A percentile compares a stretch with the other conserved stretches of the same genome.
phyloP scores from a whole-genome alignment of 64 coral and sea anemone species.

The Astreopora myriophthalma region DNA sequence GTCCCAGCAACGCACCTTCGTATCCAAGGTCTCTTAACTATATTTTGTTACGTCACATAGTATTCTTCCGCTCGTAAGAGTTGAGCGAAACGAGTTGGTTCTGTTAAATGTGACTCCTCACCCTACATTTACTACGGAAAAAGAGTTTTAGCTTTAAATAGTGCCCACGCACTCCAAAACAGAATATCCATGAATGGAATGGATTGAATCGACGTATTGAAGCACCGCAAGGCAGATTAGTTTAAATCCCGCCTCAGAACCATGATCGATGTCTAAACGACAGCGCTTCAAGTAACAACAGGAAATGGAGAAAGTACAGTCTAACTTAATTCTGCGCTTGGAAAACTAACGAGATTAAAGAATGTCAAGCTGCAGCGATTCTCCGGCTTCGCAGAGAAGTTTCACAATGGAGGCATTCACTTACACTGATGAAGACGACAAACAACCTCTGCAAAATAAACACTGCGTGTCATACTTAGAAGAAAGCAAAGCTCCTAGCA shows the following conservation, averaged over 20 bases:
- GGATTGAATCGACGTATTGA: neutral
- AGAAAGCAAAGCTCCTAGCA: constrained; percentile 2
- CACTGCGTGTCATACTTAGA: constrained; percentile 72
- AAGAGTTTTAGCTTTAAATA: too few relatives aligned
- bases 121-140: too few relatives aligned
- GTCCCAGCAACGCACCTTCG: neutral
- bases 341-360: neutral
- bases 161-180: too few relatives aligned
- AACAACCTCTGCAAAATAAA: constrained; percentile 13
- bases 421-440: neutral
- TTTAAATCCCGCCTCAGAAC: neutral
- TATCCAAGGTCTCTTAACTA: neutral
- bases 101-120: too few relatives aligned
- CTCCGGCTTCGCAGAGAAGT: constrained; percentile 15
- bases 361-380: constrained; percentile 4
- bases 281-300: neutral
- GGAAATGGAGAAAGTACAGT: neutral
- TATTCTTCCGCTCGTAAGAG: too few relatives aligned
- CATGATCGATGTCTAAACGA: too few relatives aligned
- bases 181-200: neutral
- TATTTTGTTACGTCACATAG: too few relatives aligned
- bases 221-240: neutral
- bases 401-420: constrained; percentile 16
- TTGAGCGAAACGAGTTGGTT: too few relatives aligned
- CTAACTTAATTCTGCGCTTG: neutral